phyloP scores from a whole-genome alignment of 64 coral and sea anemone genomes.

The Pocillopora damicornis region DNA sequence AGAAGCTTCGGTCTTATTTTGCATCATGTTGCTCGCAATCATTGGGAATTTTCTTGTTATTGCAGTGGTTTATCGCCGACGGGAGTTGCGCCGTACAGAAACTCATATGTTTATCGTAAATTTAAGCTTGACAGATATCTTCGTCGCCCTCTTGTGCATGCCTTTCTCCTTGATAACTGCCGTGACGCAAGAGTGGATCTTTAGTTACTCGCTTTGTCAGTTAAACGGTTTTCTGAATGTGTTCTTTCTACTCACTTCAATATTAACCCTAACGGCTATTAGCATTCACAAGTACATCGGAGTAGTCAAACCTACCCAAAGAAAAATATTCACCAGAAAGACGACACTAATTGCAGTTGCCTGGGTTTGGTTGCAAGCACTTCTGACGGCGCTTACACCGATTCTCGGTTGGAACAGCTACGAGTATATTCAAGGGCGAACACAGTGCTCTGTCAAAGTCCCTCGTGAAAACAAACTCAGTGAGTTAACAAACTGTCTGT shows the following conservation, averaged over 20 bases:
- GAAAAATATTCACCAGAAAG: constrained; percentile 47
- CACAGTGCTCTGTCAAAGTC: constrained; percentile 65
- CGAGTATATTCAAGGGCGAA: constrained; percentile 56
- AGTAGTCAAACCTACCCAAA: constrained; percentile 26
- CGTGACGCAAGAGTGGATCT: constrained; percentile 47
- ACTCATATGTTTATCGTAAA: constrained; percentile 70
- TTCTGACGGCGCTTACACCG: constrained; percentile 54
- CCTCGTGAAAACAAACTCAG: constrained; percentile 16
- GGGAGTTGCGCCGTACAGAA: constrained; percentile 52
- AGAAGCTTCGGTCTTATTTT: constrained; percentile 33
- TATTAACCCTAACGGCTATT: constrained; percentile 71
- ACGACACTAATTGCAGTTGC: constrained; percentile 25
- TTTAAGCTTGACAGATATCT: constrained; percentile 69
- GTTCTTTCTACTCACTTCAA: constrained; percentile 59
- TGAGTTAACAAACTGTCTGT: constrained; percentile 60
- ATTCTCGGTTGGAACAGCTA: constrained; percentile 64
- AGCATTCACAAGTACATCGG: constrained; percentile 71
- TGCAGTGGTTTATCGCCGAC: constrained; percentile 55
- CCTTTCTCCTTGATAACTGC: constrained; percentile 66
- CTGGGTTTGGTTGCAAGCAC: constrained; percentile 60
- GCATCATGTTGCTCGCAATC: constrained; percentile 48
- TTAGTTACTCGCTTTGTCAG: constrained; percentile 45
- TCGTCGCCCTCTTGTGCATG: constrained; percentile 62
- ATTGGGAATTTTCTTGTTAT: constrained; percentile 61
- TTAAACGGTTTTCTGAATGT: constrained; percentile 71